phyloP scores from a whole-genome alignment of 2,888 invertebrate species.

The Ochropleura leucogaster region DNA sequence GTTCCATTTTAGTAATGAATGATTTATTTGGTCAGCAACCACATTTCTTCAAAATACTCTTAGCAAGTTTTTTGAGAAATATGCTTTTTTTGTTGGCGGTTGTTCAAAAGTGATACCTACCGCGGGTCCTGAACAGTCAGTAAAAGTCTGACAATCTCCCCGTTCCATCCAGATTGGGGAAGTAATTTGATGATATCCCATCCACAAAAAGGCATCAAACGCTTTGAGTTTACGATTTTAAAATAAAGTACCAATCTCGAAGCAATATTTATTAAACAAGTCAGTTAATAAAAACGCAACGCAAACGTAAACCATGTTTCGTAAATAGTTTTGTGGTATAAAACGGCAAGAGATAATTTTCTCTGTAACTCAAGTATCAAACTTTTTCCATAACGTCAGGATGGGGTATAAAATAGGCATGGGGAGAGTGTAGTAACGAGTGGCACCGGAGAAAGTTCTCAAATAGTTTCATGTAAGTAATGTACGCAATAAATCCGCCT shows the following conservation, averaged over 20 bases:
- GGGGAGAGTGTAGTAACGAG: conserved; percentile 18
- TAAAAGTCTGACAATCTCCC: too few relatives aligned
- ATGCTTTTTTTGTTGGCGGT: neutral
- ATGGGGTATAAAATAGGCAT: conserved; percentile 26
- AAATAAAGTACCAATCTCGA: too few relatives aligned
- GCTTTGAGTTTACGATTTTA: conserved; percentile 8
- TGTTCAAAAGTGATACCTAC: too few relatives aligned
- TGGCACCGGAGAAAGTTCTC: conserved; percentile 70
- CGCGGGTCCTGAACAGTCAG: too few relatives aligned
- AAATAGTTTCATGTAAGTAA: conserved; percentile 73
- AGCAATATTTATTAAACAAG: neutral
- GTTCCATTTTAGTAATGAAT: conserved; percentile 20
- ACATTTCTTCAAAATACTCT: conserved; percentile 7
- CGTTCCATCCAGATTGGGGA: too few relatives aligned
- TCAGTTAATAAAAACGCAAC: neutral
- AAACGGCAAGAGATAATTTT: conserved; percentile 33
- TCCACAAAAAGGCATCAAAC: neutral
- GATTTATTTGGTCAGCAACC: conserved; percentile 2
- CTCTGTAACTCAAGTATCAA: conserved; percentile 15
- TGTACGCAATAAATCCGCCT: conserved; percentile 70
- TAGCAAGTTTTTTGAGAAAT: conserved; percentile 9
- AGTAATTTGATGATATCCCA: too few relatives aligned
- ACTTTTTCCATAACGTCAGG: conserved; percentile 39
- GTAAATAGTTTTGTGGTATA: conserved; percentile 29
- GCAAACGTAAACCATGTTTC: conserved; percentile 3